phyloP scores from a whole-genome alignment of 37 sponge, comb jelly and placozoan genomes.

The Ephydatia muelleri region DNA sequence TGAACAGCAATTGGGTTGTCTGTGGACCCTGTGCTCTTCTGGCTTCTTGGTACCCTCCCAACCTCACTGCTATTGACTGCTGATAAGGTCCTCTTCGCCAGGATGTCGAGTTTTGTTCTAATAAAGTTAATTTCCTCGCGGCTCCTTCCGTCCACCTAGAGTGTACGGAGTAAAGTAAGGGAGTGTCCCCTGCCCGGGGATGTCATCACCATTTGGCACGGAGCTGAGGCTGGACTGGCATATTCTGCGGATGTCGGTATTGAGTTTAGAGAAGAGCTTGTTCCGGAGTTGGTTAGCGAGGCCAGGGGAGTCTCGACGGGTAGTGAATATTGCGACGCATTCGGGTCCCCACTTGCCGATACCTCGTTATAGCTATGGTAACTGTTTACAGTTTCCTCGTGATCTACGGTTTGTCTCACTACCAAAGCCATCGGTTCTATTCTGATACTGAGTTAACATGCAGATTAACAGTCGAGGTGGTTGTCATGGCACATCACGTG shows the following conservation, averaged over 20 bases:
- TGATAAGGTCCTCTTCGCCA: not conserved
- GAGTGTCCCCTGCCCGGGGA: too few relatives aligned
- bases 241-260: not conserved
- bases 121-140: not conserved
- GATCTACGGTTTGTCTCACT: not conserved
- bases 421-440: not conserved
- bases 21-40: not conserved
- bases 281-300: not conserved
- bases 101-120: not conserved
- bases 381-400: not conserved
- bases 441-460: not conserved
- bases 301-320: not conserved
- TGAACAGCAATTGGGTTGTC: not conserved
- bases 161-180: too few relatives aligned
- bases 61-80: not conserved
- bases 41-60: not conserved
- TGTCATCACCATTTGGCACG: not conserved
- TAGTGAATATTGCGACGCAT: not conserved
- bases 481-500: not conserved
- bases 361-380: not conserved
- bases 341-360: too few relatives aligned
- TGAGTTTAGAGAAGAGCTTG: not conserved
- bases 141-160: not conserved
- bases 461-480: too few relatives aligned
- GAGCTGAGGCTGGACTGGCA: not conserved